Base-by-base conservation (phyloP, 2,888 invertebrate genomes). In the Yponomeuta plumbellus region DNA sequence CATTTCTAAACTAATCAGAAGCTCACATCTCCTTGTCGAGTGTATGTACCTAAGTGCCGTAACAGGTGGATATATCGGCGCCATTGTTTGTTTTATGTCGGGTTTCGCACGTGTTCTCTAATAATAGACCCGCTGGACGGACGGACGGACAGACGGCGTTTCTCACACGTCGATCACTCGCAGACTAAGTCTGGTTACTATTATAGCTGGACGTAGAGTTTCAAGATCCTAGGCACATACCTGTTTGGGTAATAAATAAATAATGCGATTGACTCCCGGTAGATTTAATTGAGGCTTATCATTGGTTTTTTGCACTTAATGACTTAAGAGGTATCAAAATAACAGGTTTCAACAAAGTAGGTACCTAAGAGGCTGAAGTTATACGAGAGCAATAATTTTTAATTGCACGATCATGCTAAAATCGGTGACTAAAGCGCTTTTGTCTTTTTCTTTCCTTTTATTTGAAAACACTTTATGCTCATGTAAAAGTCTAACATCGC, bases 81-180 rank as follows among this genome's bases (percentile, higher is more conserved):
- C 74, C 75, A 74, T 77, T 88, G 88, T 88, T 89, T 86, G 85
- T 84, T 81, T 86, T 88, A 87, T 85, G 85, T 86, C 86, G 80
- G 78, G 83, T 85, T 86, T 85, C 80, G 86, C 88, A 85, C 87
- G 86, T 83, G 86, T 80, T 71, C 70, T 77, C 88, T 88, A 87
- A 81, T 83, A 79, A 81, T 88, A 88, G 85, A 75, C 72, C 44
- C 44, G 44, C 44, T 52, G 44, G 44, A 52, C 44, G 44, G 44
- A 77, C 76, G 76, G 78, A 75, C 72, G 71, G 71, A 76, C 64
- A 44, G 61, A 58, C 65, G 67, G 76, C 80, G 79, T 78, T 75
- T 71, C 77, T 80, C 82, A 78, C 83, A 21, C 87, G 88, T 89
- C 89, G 80, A 85, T 89, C 89, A 89, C 81, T 79, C 79, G 80